phyloP scores from a whole-genome alignment of 2,113 vertebrate species.

The Anhinga anhinga region DNA sequence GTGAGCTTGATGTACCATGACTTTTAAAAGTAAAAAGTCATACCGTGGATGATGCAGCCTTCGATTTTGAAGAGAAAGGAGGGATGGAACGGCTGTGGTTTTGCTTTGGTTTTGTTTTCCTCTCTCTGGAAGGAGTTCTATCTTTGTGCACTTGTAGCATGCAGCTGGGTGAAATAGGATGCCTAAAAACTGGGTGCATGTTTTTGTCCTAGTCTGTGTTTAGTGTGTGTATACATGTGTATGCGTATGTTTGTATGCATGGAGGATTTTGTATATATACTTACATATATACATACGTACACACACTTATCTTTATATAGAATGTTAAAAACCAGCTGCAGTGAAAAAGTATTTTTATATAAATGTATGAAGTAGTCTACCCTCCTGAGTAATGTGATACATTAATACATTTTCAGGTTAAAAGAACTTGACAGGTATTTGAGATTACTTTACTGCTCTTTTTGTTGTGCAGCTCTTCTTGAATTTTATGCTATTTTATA shows the following conservation, averaged over 20 bases:
- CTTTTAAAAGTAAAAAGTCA: background rate
- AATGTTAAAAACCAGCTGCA: background rate
- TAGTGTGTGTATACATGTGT: background rate
- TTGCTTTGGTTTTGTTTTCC: background rate
- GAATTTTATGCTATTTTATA: background rate
- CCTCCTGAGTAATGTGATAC: background rate
- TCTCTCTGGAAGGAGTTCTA: background rate
- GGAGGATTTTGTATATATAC: background rate
- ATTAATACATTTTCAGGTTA: background rate
- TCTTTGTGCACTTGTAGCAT: background rate
- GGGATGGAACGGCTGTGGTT: background rate
- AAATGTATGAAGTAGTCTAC: background rate
- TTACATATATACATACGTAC: accelerated
- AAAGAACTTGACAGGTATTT: background rate
- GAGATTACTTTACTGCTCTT: background rate
- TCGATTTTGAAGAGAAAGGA: background rate
- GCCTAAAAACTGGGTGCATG: background rate
- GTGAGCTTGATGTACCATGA: background rate
- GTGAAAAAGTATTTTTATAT: background rate
- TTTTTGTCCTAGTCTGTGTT: background rate
- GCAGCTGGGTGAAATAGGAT: background rate
- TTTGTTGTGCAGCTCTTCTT: background rate
- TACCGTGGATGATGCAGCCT: background rate
- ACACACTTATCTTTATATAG: background rate
- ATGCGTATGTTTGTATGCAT: background rate